Evolutionary conservation across 2,797 vertebrate species (phyloP), one percentile per base, ranked within the genome.

Genomic region (Tapirus indicus): DNA sequence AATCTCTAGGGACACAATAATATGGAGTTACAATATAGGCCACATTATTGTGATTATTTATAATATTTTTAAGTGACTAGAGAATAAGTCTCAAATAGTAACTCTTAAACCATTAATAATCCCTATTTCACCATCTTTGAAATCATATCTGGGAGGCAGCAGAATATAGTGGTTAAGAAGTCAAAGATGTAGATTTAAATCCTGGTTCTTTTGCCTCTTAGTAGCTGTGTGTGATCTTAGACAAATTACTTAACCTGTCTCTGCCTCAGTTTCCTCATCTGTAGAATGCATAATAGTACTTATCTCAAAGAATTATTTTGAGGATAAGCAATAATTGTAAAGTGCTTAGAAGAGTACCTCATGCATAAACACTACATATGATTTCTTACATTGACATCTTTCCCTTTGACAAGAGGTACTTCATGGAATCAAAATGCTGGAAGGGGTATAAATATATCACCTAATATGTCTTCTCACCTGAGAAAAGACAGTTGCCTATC

Each of bases 51-150:
- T 32, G 20, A 87, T 87, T 94, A 71, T 89, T 93, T 89, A 77
- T 84, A 91, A 58, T 74, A 93, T 32, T 79, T 93, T 18, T 87
- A 84, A 82, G 35, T 58, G 52, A 88, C n/a, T 93, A 88, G 62
- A 79, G 88, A 97, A 91, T 82, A 92, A 97, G 41, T 17, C 21
- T 93, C 80, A 96, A 90, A 72, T 41, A 92, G 41, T 69, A 80
- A 69, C 69, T 80, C 80, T 21, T 64, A 7, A 94, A 92, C 60
- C 72, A 44, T 52, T 77, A 84, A 62, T 89, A 77, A 94, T 69
- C 29, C 10, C 87, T 56, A 91, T 72, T 94, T 92, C 23, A 74
- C 20, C 27, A 56, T 74, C 66, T 90, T 60, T 91, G 60, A 91
- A 84, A 66, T 78, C 29, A 6, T 78, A 62, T 91, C 29, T 44